A percentile compares a stretch with the other conserved stretches of the same genome.
These are phyloP conservation scores for Paralichthys olivaceus DNA, from an alignment of 2,113 vertebrate species.

Conservation along the genomic window DNA sequence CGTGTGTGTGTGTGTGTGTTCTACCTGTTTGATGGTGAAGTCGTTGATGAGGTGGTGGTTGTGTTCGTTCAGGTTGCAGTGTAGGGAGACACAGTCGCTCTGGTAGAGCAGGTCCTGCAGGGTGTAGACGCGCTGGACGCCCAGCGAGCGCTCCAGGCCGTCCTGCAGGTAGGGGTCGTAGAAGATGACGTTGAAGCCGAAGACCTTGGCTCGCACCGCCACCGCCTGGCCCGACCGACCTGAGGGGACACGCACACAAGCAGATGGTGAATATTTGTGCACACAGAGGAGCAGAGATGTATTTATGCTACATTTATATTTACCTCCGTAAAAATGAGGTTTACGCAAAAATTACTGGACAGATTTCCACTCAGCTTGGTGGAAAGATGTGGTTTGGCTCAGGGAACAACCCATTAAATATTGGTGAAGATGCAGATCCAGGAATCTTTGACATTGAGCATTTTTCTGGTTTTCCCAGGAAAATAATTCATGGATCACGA, in stretches of 20 bases:
- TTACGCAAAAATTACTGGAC: too few species aligned
- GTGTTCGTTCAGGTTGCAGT: constrained; percentile 98
- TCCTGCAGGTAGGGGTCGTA: constrained; percentile 99
- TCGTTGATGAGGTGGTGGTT: constrained; percentile 99
- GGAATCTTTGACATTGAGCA: too few species aligned
- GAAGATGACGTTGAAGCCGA: constrained; percentile 98
- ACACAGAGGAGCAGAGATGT: not conserved
- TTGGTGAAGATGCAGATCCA: too few species aligned
- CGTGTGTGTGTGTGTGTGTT: not conserved
- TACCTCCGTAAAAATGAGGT: too few species aligned
- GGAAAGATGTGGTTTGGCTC: too few species aligned
- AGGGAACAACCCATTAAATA: too few species aligned
- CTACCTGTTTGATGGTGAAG: constrained; percentile 99
- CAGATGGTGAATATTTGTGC: not conserved
- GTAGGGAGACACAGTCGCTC: constrained; percentile 98
- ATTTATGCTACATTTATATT: too few species aligned
- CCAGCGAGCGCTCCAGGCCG: constrained; percentile 95
- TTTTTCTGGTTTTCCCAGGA: too few species aligned
- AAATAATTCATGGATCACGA: too few species aligned
- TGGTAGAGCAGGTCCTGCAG: constrained; percentile 98
- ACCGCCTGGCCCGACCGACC: constrained; percentile 97
- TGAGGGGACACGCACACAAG: constrained; percentile 58
- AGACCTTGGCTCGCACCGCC: constrained; percentile 95
- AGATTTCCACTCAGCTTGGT: too few species aligned
- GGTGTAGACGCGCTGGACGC: constrained; percentile 97